Conservation (phyloP, 2,797 vertebrate genomes). For the Rhinella marina region DNA sequence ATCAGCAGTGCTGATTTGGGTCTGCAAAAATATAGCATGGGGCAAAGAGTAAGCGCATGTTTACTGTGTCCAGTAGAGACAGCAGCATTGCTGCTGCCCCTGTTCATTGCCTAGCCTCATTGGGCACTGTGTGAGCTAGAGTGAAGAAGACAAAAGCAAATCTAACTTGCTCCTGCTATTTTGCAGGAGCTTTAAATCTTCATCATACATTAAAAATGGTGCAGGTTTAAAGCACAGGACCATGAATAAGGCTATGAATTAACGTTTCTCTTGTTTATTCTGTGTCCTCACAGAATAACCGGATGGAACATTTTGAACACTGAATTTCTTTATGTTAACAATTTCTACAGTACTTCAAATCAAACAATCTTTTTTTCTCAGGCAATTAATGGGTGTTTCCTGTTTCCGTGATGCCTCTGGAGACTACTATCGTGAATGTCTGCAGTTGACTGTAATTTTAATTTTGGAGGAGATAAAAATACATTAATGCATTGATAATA, state of each 20-base stretch:
- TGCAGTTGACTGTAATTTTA: background rate
- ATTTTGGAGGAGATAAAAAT: background rate
- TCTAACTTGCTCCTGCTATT: too few species aligned
- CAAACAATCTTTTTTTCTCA: conserved; percentile 3
- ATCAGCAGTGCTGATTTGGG: too few species aligned
- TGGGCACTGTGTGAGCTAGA: too few species aligned
- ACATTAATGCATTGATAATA: background rate
- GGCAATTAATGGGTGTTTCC: background rate
- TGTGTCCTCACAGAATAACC: background rate
- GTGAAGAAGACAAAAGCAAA: too few species aligned
- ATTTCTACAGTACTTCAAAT: background rate
- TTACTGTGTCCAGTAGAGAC: too few species aligned
- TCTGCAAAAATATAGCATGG: too few species aligned
- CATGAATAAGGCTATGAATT: background rate
- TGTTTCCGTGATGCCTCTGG: background rate
- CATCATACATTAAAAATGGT: too few species aligned
- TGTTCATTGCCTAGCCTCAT: too few species aligned
- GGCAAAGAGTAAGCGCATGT: too few species aligned
- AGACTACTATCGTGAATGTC: conserved; percentile 10
- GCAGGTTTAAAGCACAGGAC: too few species aligned
- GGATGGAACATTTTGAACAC: background rate
- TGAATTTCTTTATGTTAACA: background rate
- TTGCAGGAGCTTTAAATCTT: too few species aligned
- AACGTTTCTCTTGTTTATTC: background rate
- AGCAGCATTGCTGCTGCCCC: too few species aligned